phyloP scores from a whole-genome alignment of 2,797 vertebrate species.

The Sebastes glaucus region DNA sequence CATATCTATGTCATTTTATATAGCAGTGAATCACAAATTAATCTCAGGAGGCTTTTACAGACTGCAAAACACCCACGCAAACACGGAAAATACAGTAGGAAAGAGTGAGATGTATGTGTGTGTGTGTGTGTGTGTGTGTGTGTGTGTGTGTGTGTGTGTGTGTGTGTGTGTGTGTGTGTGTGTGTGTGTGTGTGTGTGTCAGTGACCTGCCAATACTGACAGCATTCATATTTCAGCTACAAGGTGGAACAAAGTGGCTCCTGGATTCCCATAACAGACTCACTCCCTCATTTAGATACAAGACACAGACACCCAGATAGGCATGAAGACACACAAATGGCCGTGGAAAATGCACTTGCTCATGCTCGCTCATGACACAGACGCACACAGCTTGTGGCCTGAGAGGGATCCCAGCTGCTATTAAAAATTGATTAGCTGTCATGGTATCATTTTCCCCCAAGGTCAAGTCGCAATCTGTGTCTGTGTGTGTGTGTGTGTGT shows the following conservation, averaged over 20 bases:
- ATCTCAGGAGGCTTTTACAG: not conserved
- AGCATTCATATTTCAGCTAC: constrained; percentile 74
- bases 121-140: not conserved
- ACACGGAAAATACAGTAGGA: not conserved
- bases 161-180: not conserved
- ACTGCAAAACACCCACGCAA: not conserved
- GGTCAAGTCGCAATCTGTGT: constrained; percentile 70
- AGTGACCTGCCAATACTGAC: constrained; percentile 43
- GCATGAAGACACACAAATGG: constrained; percentile 49
- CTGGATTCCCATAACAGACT: constrained; percentile 64
- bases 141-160: not conserved
- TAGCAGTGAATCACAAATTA: not conserved
- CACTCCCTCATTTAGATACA: constrained; percentile 63
- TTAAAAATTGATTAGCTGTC: constrained; percentile 84
- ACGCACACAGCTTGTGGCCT: constrained; percentile 59
- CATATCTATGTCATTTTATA: not conserved
- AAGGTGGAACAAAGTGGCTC: constrained; percentile 64
- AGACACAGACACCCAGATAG: constrained; percentile 34
- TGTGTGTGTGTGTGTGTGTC: not conserved
- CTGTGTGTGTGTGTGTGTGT: constrained; percentile 11
- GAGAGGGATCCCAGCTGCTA: constrained; percentile 71
- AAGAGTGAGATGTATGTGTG: not conserved
- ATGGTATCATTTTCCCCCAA: constrained; percentile 75
- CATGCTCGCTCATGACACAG: constrained; percentile 43
- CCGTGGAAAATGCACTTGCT: constrained; percentile 43